Evolutionary conservation across 2,113 vertebrate genomes (phyloP), one percentile per base, ranked within the genome.

Genomic region (Bujurquina vittata): DNA sequence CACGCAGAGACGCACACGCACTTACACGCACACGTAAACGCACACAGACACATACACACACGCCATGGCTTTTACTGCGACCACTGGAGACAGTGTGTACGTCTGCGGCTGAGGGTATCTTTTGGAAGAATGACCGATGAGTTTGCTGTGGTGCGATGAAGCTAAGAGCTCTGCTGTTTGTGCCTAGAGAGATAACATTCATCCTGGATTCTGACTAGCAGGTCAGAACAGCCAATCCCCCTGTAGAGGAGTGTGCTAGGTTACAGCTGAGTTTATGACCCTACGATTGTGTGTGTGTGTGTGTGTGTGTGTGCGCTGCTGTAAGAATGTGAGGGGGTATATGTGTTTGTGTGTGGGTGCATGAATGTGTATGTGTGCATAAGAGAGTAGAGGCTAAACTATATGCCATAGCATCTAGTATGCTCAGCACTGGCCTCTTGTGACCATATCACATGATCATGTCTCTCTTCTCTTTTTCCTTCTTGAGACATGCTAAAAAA

Each of bases 161-260:
- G 89, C 90, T 80, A 86, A 80, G 77, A 87, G 88, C 87, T 89
- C 90, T 84, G 89, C 92, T 93, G 91, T 87, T 93, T 93, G 93
- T 92, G 93, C 91, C 91, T 88, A 87, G 82, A 92, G 88, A 93
- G 90, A 94, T 89, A 94, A 94, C 90, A 90, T 94, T 94, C 91
- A 92, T 89, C 91, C 89, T 85, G 90, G 86, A 82, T 84, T 84
- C 87, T 87, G 91, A 89, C 88, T 3, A 76, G 83, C 87, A 80
- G 86, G 84, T 85, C 91, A 86, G 81, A 94, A 83, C 89, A 91
- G 87, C 90, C 91, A 81, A 81, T 87, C 83, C 63, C 79, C 84
- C 59, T 31, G 61, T 52, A 62, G 57, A 89, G 84, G 87, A 84
- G 89, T 90, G 92, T 87, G 90, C 87, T 89, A 89, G 92, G 88